These are phyloP conservation scores for Nansenia antarctica DNA, from an alignment of 2,113 vertebrate species.

Conservation along the genomic window DNA sequence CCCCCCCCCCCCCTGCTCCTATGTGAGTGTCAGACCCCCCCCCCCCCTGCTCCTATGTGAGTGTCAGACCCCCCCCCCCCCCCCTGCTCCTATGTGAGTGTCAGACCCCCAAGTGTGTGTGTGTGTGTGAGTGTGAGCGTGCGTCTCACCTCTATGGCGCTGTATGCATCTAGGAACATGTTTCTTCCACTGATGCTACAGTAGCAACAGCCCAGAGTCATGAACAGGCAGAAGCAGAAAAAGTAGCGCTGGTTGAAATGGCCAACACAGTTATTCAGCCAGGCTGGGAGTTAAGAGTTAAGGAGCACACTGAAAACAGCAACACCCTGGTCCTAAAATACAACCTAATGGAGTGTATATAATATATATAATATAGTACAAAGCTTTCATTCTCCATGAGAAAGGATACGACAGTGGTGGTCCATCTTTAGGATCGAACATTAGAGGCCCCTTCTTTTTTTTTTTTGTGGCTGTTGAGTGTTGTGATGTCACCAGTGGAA, in stretches of 20 bases:
- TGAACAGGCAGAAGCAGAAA: conserved; percentile 94
- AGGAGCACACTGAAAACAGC: neutral
- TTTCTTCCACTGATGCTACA: conserved; percentile 92
- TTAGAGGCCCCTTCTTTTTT: neutral
- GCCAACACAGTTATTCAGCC: conserved; percentile 98
- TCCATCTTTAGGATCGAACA: conserved; percentile 99
- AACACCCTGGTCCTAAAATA: neutral
- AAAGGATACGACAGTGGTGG: conserved; percentile 98
- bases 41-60: too few relatives aligned
- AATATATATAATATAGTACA: too few relatives aligned
- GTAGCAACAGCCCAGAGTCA: conserved; percentile 95
- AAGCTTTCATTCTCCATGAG: neutral
- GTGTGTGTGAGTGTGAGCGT: neutral
- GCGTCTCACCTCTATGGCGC: conserved; percentile 86
- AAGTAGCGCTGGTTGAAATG: conserved; percentile 99
- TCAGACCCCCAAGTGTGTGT: too few relatives aligned
- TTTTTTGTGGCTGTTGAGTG: neutral
- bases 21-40: too few relatives aligned
- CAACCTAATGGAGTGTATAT: neutral
- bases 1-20: too few relatives aligned
- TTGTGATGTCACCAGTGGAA: conserved; percentile 17
- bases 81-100: too few relatives aligned
- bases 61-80: too few relatives aligned
- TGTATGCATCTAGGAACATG: conserved; percentile 90
- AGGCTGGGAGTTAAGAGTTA: conserved; percentile 74